Evolutionary conservation across 2,797 vertebrate species (phyloP), one percentile per base, ranked within the genome.

Genomic region (Gallirallus australis): DNA sequence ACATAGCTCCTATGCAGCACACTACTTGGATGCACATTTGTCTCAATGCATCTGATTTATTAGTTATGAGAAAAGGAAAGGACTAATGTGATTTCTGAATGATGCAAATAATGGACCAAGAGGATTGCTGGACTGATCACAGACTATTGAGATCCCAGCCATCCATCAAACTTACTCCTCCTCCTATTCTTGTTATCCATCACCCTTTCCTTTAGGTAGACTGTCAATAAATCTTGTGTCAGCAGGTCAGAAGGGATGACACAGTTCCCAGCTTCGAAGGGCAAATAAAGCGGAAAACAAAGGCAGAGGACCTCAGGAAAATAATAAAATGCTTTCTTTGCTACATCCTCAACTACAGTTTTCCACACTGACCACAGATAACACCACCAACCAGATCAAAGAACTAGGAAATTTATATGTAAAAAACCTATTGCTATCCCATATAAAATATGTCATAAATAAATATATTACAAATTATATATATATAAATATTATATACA

Each of bases 211-310:
- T 94, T 82, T 33, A 79, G 70, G 53, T 27, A 39, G 75, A n/a
- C 11, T 69, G 52, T 50, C 91, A 83, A n/a, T 85, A 90, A 92
- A 82, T 90, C 68, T 77, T 68, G 27, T 92, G 92, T 40, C 66
- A 91, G 83, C 59, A 56, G n/a, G 52, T 75, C 76, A 68, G 90
- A 68, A 81, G 19, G 16, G 61, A 59, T 70, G 79, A 86, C 68
- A 85, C 17, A 30, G 45, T 66, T 85, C 35, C 60, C 31, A 70
- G 48, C 50, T 77, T 76, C 15, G 7, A 82, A 85, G 78, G 37
- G 59, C 37, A 80, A 60, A 85, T 65, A 57, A 75, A 72, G 8
- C 4, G 53, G 50, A 66, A 86, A 61, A 25, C 8, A 65, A 89
- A 84, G 21, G 25, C 15, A 85, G 70, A 87, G 57, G 31, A 69